Evolutionary conservation across 2,113 vertebrate genomes (phyloP), one percentile per base, ranked within the genome.

Genomic region (Murina feae): DNA sequence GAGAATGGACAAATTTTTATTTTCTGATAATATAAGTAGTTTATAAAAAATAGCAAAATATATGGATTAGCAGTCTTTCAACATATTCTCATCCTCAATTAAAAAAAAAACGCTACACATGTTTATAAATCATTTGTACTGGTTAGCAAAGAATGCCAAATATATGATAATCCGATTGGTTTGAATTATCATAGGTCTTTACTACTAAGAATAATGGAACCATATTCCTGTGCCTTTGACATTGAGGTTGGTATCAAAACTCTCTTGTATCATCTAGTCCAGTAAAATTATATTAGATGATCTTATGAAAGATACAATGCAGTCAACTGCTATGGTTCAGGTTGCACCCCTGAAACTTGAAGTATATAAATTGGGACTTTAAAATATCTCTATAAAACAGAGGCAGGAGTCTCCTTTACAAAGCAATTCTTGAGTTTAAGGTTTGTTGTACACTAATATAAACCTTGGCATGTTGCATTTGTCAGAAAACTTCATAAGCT

Each of bases 401-500:
- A 91, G 11, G 2, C 44, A 74, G 47, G 63, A 83, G 39, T 14
- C 6, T 23, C 9, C 16, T 74, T 89, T 83, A 82, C 30, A 80
- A 80, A 94, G 23, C 13, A 69, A 6, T 79, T 81, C 44, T 79
- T 8, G 18, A 85, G 71, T 74, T 65, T 65, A 32, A 87, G 66
- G 23, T 82, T 68, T 66, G 35, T 78, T 88, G 94, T 86, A 72
- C 10, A 44, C 78, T 85, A 74, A 71, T 58, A 91, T 86, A 95
- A 95, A 84, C 80, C 66, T 60, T 55, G 68, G 78, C 28, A 72
- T 90, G 53, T 86, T 94, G 74, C 18, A 65, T 63, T 96, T 96
- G 96, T 96, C 95, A 97, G 92, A 86, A 94, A 96, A 93, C 92
- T 96, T 97, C 96, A 95, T 92, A 96, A 97, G 92, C 96, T 88